Base-by-base conservation (phyloP, 2,113 vertebrate species). In the Macheiramphus alcinus region DNA sequence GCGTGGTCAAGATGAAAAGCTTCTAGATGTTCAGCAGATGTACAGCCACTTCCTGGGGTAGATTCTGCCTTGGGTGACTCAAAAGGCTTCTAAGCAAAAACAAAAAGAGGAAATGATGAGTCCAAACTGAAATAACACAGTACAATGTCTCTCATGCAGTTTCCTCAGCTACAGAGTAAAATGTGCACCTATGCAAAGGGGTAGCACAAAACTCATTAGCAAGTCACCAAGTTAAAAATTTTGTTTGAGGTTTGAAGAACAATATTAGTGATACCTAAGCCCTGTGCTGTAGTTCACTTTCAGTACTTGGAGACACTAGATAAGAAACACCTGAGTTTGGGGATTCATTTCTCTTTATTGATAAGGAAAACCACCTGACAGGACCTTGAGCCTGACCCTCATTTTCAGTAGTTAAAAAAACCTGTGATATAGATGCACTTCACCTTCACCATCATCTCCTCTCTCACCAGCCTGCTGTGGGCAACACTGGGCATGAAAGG, bases 71-170 rank as follows among this genome's bases (percentile, higher is more conserved):
- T 93, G 32, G 52, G 38, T 31, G 86, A 82, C 43, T 96, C 95
- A 52, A 71, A 81, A 74, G 82, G 42, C 45, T 97, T 97, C 98
- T 98, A 94, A 71, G 48, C 6, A 96, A 89, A 97, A 93, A 65
- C 29, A 95, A 62, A 62, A 95, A 95, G 34, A 52, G 78, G 52
- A 96, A 93, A 91, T 36, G 14, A 88, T 26, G 10, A 84, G 62
- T 95, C 13, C 81, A 88, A 91, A 95, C n/a, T 65, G 62, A 87
- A 94, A 79, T 13, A 66, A 67, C 40, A 38, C 22, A 45, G n/a
- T 27, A 32, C 16, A 13, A 27, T 45, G 52, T 36, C 11, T 53
- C 40, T 87, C 34, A 67, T 19, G n/a, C 13, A 26, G 21, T 17
- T 78, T 86, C 62, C 59, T 88, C 55, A 38, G 42, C 66, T 88